A percentile compares a stretch with the other conserved stretches of the same genome.
Conservation (phyloP, 1,140 invertebrate species). For the Cecropterus lyciades region DNA sequence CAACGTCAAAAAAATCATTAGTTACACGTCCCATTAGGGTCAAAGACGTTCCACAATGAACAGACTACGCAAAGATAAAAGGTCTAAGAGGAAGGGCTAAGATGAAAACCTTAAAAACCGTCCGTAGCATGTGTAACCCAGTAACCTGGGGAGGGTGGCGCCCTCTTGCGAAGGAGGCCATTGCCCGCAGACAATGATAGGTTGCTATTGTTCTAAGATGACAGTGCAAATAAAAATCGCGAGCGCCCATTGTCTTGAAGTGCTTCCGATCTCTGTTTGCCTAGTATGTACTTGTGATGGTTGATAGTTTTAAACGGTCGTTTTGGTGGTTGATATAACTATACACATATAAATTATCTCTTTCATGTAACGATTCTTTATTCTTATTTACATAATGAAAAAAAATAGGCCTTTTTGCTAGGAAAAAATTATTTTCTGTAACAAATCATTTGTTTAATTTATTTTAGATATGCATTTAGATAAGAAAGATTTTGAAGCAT, state of each 20-base stretch:
- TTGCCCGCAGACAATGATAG: slow-evolving; percentile 31
- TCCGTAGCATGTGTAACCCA: slow-evolving; percentile 29
- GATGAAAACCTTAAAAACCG: slow-evolving; percentile 18
- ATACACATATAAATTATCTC: too few species aligned
- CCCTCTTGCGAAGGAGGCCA: slow-evolving; percentile 30
- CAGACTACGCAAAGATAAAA: background rate
- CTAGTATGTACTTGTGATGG: too few species aligned
- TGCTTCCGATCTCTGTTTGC: slow-evolving; percentile 1
- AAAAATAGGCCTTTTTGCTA: too few species aligned
- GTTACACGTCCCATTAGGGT: background rate
- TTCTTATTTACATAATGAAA: too few species aligned
- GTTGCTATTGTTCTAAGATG: slow-evolving; percentile 33
- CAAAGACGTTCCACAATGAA: background rate
- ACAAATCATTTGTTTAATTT: too few species aligned
- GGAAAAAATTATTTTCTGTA: too few species aligned
- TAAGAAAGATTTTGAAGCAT: too few species aligned
- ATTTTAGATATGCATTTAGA: too few species aligned
- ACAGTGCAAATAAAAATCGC: slow-evolving; percentile 28
- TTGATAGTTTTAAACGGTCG: too few species aligned
- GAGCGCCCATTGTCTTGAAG: slow-evolving; percentile 20
- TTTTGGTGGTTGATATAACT: too few species aligned
- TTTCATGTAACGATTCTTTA: too few species aligned
- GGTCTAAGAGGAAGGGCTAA: slow-evolving; percentile 13
- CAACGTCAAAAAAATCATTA: background rate
- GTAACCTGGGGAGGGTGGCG: slow-evolving; percentile 28